Percentiles rank a stretch among this genome's conserved stretches.
Conservation (phyloP, 2,888 invertebrate species). For the Drosophila parthenogenetica region DNA sequence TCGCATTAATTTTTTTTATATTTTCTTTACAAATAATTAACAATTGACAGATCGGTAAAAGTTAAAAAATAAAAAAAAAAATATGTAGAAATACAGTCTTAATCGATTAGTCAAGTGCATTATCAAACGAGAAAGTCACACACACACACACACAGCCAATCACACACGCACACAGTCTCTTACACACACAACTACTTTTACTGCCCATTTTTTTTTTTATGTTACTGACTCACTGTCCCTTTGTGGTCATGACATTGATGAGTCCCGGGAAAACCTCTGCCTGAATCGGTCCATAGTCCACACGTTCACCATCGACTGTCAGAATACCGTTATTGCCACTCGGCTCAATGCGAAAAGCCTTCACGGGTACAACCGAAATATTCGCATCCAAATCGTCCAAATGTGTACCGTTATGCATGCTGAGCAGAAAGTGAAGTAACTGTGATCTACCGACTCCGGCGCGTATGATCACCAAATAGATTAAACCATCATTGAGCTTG, state of each 20-base stretch:
- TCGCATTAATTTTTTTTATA: constrained; percentile 20
- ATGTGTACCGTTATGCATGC: constrained; percentile 93
- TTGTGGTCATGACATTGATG: constrained; percentile 88
- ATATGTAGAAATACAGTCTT: constrained; percentile 40
- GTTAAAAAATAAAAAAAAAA: constrained; percentile 17
- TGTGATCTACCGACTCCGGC: constrained; percentile 92
- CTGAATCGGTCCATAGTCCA: constrained; percentile 95
- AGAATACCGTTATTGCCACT: constrained; percentile 89
- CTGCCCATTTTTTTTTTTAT: neutral
- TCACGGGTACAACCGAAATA: constrained; percentile 92
- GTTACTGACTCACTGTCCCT: constrained; percentile 85
- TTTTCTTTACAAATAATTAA: constrained; percentile 35
- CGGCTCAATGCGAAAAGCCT: constrained; percentile 96
- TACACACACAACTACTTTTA: neutral
- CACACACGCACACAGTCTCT: constrained; percentile 1
- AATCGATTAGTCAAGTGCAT: constrained; percentile 37
- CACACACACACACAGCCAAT: constrained; percentile 5
- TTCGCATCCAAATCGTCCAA: constrained; percentile 88
- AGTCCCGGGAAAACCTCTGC: constrained; percentile 93
- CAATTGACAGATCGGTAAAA: constrained; percentile 28
- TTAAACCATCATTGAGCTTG: constrained; percentile 94
- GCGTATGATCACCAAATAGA: constrained; percentile 94
- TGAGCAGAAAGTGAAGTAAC: constrained; percentile 91
- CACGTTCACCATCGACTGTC: constrained; percentile 96
- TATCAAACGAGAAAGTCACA: constrained; percentile 9